Conservation (phyloP, 92 coral and sea anemone species). For the Porites divaricata region DNA sequence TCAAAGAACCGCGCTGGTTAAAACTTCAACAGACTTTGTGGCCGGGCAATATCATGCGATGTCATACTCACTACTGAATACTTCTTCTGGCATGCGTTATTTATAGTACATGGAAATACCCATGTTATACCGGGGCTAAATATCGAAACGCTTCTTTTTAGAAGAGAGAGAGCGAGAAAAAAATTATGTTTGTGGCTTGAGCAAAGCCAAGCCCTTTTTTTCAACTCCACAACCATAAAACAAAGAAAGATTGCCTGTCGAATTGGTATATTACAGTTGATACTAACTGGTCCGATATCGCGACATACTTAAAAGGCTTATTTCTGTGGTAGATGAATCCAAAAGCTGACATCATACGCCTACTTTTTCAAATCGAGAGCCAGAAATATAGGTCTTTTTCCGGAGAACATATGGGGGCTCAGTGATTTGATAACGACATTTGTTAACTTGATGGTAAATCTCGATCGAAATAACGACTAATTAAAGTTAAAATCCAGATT, state of each 20-base stretch:
- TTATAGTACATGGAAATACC: not conserved
- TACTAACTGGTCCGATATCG: slow-evolving; percentile 57
- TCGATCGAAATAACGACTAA: not conserved
- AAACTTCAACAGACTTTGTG: slow-evolving; percentile 21
- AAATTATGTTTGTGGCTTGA: not conserved
- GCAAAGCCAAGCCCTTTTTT: not conserved
- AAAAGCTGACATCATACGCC: slow-evolving; percentile 42
- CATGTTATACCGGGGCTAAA: not conserved
- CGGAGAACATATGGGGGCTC: slow-evolving; percentile 12
- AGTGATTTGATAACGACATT: not conserved
- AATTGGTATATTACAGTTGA: not conserved
- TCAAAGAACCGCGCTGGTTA: not conserved
- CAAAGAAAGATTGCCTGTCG: not conserved
- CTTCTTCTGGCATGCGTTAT: slow-evolving; percentile 8
- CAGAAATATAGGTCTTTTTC: slow-evolving; percentile 33
- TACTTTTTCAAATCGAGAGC: slow-evolving; percentile 27
- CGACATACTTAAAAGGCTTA: slow-evolving; percentile 27
- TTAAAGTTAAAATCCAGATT: not conserved
- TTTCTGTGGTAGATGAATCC: slow-evolving; percentile 27
- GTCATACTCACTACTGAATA: slow-evolving; percentile 14
- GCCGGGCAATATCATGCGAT: slow-evolving; percentile 54
- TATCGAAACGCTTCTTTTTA: not conserved
- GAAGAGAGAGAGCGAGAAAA: not conserved
- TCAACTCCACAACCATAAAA: not conserved
- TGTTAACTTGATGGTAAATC: not conserved